phyloP scores from a whole-genome alignment of 2,113 vertebrate genomes.

The Halcyon senegalensis region DNA sequence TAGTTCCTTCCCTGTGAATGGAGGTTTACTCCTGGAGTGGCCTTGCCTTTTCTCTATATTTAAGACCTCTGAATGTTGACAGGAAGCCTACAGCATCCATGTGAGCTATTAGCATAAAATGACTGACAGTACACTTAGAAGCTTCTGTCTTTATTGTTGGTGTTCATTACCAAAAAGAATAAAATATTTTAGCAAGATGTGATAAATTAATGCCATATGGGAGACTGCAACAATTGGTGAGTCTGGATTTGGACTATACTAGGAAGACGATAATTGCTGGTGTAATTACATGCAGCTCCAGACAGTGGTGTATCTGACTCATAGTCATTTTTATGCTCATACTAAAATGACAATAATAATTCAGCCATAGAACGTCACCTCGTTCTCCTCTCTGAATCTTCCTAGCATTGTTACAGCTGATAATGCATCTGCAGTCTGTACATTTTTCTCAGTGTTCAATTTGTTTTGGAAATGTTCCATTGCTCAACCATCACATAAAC shows the following conservation, averaged over 20 bases:
- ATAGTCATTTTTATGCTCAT: background rate
- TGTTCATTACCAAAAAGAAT: background rate
- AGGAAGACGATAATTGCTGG: background rate
- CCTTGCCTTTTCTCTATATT: background rate
- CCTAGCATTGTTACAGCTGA: background rate
- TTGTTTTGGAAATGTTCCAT: conserved; percentile 36
- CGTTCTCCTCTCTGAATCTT: background rate
- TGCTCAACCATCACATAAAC: background rate
- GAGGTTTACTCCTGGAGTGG: conserved; percentile 16
- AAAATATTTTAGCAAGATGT: background rate
- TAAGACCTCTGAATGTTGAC: conserved; percentile 41
- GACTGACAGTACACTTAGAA: background rate
- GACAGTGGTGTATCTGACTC: background rate
- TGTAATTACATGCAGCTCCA: background rate
- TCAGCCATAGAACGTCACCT: background rate
- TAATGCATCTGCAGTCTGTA: background rate
- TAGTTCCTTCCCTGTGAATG: background rate
- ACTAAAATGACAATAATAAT: background rate
- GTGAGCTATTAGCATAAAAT: conserved; percentile 19
- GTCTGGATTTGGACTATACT: background rate
- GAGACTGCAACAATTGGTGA: background rate
- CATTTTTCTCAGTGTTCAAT: background rate
- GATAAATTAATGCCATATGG: background rate
- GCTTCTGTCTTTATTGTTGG: background rate
- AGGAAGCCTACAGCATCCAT: background rate